Evolutionary conservation across 2,888 invertebrate species (phyloP).

Genomic region (Ophion costatus): DNA sequence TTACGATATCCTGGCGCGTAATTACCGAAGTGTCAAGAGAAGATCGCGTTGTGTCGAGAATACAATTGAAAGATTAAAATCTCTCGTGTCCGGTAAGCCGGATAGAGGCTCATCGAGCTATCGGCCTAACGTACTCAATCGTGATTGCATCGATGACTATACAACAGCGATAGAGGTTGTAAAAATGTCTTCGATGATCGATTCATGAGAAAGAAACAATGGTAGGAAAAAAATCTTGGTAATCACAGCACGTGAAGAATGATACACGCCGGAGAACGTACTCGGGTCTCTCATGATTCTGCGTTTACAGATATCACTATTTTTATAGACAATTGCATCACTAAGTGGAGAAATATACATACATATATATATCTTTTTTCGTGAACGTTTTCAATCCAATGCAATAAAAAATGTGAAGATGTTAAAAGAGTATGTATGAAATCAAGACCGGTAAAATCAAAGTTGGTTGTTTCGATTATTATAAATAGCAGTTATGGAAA

Average conservation of each 20-base stretch:
- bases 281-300: neutral
- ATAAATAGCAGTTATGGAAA: too few species aligned
- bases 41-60: slow-evolving; percentile 14
- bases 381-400: neutral
- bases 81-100: slow-evolving; percentile 9
- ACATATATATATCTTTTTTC: too few species aligned
- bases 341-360: neutral
- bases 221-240: slow-evolving; percentile 34
- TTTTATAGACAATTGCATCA: slow-evolving; percentile 18
- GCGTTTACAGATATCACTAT: neutral
- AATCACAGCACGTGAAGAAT: slow-evolving; percentile 24
- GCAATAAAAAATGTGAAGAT: neutral
- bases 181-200: slow-evolving; percentile 36
- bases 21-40: slow-evolving; percentile 29
- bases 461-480: too few species aligned
- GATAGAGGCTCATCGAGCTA: neutral
- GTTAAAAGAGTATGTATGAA: neutral
- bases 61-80: slow-evolving; percentile 38
- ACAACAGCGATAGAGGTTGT: slow-evolving; percentile 13
- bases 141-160: slow-evolving; percentile 7
- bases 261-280: slow-evolving; percentile 53
- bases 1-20: slow-evolving; percentile 36
- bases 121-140: neutral
- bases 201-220: slow-evolving; percentile 27
- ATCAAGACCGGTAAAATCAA: neutral